Conservation (phyloP, 2,113 vertebrate species). For the Myrmophylax atrothorax region DNA sequence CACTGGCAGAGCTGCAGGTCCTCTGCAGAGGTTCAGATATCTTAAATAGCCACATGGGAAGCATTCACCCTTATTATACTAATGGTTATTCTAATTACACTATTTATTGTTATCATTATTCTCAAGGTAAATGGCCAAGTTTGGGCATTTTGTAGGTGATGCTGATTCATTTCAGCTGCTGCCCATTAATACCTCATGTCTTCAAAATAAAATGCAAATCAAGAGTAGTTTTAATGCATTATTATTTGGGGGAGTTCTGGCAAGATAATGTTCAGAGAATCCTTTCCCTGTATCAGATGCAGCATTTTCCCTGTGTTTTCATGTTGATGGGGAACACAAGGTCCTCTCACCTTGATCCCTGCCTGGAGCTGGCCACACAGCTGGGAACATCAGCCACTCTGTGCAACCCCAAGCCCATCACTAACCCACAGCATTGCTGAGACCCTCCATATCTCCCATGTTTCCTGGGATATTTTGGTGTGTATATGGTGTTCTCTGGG, state of each 20-base stretch:
- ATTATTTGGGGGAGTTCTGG: neutral
- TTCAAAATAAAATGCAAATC: neutral
- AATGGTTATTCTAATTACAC: neutral
- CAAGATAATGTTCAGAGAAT: neutral
- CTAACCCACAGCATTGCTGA: neutral
- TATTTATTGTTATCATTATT: neutral
- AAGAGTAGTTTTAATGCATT: neutral
- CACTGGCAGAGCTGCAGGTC: neutral
- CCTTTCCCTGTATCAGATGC: neutral
- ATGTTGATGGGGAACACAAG: neutral
- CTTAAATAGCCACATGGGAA: neutral
- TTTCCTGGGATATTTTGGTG: neutral
- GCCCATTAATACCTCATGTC: neutral
- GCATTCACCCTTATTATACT: neutral
- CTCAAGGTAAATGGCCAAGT: neutral
- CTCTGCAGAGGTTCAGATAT: neutral
- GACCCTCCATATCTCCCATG: neutral
- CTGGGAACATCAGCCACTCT: neutral
- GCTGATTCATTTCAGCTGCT: neutral
- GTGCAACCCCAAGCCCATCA: neutral
- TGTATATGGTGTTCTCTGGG: neutral
- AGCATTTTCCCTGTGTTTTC: neutral
- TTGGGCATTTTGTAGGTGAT: neutral
- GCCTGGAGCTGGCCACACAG: rapidly evolving
- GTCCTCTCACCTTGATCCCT: neutral